phyloP scores from a whole-genome alignment of 35 echinoderm and acorn worm species.

The Heliocidaris erythrogramma region DNA sequence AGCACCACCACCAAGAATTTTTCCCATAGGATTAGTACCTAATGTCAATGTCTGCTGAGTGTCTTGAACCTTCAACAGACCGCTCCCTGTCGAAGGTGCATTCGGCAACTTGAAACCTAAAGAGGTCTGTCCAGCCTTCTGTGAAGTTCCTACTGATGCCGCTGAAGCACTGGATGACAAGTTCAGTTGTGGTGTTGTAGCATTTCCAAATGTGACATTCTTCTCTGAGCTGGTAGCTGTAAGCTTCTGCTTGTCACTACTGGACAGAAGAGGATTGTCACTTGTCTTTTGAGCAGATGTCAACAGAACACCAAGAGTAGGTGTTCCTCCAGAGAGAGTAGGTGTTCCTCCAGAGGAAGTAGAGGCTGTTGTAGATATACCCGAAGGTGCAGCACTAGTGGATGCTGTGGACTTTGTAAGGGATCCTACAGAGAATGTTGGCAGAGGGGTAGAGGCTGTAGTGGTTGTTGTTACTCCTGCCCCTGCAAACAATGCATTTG shows the following conservation, averaged over 20 bases:
- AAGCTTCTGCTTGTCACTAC: conserved; percentile 10
- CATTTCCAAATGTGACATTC: background rate
- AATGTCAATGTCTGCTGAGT: background rate
- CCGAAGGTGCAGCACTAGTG: background rate
- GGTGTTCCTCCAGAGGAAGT: background rate
- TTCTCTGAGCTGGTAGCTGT: conserved; percentile 42
- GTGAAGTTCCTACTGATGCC: background rate
- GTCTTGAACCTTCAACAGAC: background rate
- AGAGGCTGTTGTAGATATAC: background rate
- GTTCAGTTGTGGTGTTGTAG: background rate
- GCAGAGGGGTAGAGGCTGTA: background rate
- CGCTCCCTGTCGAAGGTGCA: background rate
- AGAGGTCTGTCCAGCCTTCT: background rate
- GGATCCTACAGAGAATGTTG: conserved; percentile 16
- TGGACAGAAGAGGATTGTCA: conserved; percentile 8
- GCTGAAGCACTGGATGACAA: conserved; percentile 41
- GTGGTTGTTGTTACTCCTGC: background rate
- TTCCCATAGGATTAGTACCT: background rate
- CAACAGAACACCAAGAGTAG: background rate
- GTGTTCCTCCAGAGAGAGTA: background rate
- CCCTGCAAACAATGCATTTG: background rate
- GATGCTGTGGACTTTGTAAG: conserved; percentile 13
- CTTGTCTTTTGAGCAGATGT: background rate
- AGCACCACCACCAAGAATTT: background rate
- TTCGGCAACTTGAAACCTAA: background rate